phyloP scores from a whole-genome alignment of 2,113 vertebrate genomes.

The Picathartes gymnocephalus region DNA sequence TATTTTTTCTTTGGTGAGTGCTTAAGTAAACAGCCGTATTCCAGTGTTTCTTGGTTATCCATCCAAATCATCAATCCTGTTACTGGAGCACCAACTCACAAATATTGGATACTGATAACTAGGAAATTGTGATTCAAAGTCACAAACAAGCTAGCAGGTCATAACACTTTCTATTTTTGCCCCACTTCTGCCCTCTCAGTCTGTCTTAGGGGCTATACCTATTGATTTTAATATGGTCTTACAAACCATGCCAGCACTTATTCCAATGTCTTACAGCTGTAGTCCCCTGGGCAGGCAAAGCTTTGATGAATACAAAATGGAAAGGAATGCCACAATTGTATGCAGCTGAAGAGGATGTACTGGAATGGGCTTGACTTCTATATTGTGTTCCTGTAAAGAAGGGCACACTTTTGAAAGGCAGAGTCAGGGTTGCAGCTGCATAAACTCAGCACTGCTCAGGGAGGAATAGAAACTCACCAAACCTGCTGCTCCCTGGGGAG shows the following conservation, averaged over 20 bases:
- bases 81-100: background rate
- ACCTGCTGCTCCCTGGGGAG: background rate
- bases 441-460: background rate
- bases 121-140: background rate
- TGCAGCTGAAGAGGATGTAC: background rate
- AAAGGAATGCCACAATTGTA: background rate
- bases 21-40: background rate
- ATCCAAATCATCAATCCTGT: background rate
- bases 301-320: background rate
- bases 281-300: background rate
- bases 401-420: background rate
- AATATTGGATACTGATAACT: background rate
- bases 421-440: background rate
- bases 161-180: background rate
- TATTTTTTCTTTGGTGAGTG: background rate
- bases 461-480: background rate
- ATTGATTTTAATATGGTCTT: background rate
- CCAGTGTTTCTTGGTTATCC: background rate
- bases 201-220: background rate
- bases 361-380: background rate
- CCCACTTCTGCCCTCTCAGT: background rate
- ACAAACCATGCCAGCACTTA: background rate
- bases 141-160: background rate
- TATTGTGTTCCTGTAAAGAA: background rate
- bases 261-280: background rate